phyloP scores from a whole-genome alignment of 2,888 invertebrate genomes.

The Drosophila nigricruria region DNA sequence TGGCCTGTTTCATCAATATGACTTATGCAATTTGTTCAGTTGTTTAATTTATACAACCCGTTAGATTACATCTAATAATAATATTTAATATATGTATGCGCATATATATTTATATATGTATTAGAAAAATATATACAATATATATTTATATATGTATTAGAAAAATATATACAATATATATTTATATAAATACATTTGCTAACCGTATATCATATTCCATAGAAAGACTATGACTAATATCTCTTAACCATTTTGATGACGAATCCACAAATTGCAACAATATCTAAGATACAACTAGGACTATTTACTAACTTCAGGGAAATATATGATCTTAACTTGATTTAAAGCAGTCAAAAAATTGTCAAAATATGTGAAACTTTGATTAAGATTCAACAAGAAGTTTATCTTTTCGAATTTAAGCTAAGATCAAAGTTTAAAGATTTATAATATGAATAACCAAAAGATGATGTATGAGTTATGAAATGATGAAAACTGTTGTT shows the following conservation, averaged over 20 bases:
- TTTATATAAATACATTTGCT: neutral
- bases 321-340: neutral
- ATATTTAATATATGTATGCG: neutral
- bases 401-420: neutral
- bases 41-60: no score
- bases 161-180: neutral
- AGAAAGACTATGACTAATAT: neutral
- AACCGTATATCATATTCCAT: neutral
- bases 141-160: neutral
- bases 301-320: neutral
- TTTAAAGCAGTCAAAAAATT: neutral
- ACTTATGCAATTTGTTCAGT: no score
- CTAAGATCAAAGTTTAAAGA: neutral
- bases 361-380: neutral
- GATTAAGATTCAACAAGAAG: accelerated
- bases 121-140: no score
- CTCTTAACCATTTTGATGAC: neutral
- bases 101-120: no score
- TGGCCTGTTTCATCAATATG: no score
- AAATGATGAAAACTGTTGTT: neutral
- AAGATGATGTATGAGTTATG: neutral
- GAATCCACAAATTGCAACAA: neutral
- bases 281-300: neutral
- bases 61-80: no score
- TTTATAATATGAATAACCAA: neutral